A percentile compares a stretch with the other conserved stretches of the same genome.
These are phyloP conservation scores for Meta bourneti DNA, from an alignment of 2,888 invertebrate genomes.

Conservation along the genomic window DNA sequence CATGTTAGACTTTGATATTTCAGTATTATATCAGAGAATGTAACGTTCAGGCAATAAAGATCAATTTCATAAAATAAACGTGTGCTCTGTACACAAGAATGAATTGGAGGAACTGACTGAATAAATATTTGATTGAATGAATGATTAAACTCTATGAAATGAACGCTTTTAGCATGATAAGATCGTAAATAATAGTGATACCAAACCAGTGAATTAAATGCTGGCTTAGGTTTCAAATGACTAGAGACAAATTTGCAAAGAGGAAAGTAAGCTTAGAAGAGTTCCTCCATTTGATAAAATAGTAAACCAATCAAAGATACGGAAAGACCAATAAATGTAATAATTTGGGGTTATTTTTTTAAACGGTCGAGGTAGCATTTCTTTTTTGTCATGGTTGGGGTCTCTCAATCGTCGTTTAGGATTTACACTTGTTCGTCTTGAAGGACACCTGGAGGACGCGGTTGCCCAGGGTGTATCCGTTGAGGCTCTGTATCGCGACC, in stretches of 20 bases:
- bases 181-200: not conserved
- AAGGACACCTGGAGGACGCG: constrained; percentile 98
- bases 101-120: not conserved
- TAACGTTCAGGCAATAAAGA: not conserved
- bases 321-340: constrained; percentile 8
- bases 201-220: not conserved
- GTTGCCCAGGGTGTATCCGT: constrained; percentile 96
- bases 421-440: constrained; percentile 85
- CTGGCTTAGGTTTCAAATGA: not conserved
- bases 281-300: constrained; percentile 38
- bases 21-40: not conserved
- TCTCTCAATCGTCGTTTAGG: constrained; percentile 56
- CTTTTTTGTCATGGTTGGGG: constrained; percentile 4
- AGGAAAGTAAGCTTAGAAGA: not conserved
- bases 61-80: not conserved
- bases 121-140: not conserved
- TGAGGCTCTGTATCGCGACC: constrained; percentile 96
- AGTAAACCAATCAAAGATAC: constrained; percentile 3
- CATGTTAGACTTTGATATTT: not conserved
- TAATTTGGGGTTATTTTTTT: constrained; percentile 42
- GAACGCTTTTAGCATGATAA: not conserved
- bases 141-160: not conserved
- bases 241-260: not conserved
- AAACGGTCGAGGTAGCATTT: constrained; percentile 68
- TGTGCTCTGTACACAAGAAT: not conserved